Evolutionary conservation across 1,140 invertebrate species (phyloP), one percentile per base, ranked within the genome.

Genomic region (Cherax quadricarinatus): DNA sequence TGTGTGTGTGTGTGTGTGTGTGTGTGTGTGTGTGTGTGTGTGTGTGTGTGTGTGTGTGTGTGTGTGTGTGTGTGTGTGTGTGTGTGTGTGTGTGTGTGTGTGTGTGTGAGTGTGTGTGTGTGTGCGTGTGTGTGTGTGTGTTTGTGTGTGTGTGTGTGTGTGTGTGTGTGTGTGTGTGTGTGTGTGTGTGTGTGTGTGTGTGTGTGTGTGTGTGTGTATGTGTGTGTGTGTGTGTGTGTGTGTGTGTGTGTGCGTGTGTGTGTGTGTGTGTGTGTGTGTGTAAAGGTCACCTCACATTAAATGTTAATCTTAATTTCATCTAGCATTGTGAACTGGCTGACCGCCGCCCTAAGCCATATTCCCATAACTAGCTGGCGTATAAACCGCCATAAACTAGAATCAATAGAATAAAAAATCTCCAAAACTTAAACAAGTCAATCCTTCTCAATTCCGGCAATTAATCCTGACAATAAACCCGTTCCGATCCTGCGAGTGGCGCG

Each of bases 381-480:
- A 88, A 88, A 60, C 86, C 57, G 21, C 57, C 86, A 81, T 81
- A 84, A 84, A 84, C 51, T 53, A 62, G 49, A 88, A 88, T 80
- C 70, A 75, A 80, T 51, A 62, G 18, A 75, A 81, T 79, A 88
- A 88, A 88, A 88, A 88, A 88, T 66, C 24, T 60, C 62, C 48
- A 60, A 88, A 79, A 79, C 53, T 88, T 88, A 88, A 88, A 88
- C 85, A 82, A 91, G 75, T 78, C 84, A 91, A 91, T 81, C 90
- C 90, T 79, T 85, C 89, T 86, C 83, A 86, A 86, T 91, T 80
- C 90, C 48, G 85, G 79, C 83, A 86, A 91, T 91, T 91, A 91
- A 91, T 91, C 90, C 79, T 91, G 85, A 80, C 90, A 91, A 81
- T 91, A 91, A 86, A 86, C 90, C 86, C 85, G 84, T 85, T 86